A percentile compares a stretch with the other conserved stretches of the same genome.
Conservation (phyloP, 2,113 vertebrate species). For the Menidia beryllina region DNA sequence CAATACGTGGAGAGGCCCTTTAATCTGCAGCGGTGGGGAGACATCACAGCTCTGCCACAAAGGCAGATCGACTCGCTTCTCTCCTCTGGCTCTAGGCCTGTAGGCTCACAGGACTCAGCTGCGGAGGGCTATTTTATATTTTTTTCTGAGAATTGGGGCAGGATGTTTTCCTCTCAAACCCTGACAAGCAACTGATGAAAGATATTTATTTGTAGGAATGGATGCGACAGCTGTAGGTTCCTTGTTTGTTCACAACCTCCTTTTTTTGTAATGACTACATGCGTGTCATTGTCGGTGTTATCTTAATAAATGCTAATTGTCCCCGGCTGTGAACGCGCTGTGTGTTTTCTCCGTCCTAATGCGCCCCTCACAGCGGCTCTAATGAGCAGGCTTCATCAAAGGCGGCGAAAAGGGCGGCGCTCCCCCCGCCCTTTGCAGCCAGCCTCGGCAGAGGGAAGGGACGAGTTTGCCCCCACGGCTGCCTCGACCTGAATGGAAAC, state of each 20-base stretch:
- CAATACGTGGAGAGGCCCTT: slow-evolving; percentile 34
- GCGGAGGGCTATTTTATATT: slow-evolving; percentile 18
- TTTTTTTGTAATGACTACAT: not conserved
- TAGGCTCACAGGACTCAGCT: slow-evolving; percentile 27
- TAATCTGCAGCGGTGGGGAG: slow-evolving; percentile 45
- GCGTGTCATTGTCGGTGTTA: not conserved
- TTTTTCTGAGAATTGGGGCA: slow-evolving; percentile 4
- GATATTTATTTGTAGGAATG: not conserved
- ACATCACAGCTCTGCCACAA: slow-evolving; percentile 39
- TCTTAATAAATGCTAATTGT: slow-evolving; percentile 15
- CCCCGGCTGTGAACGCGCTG: slow-evolving; percentile 28
- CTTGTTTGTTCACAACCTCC: slow-evolving; percentile 6
- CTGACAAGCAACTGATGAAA: not conserved
- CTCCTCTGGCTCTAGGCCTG: slow-evolving; percentile 9
- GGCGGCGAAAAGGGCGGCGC: slow-evolving; percentile 53
- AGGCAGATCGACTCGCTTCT: slow-evolving; percentile 4
- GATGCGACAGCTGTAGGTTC: not conserved
- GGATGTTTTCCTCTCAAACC: not conserved
- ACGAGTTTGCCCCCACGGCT: slow-evolving; percentile 24
- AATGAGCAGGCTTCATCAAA: slow-evolving; percentile 69
- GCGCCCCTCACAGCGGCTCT: slow-evolving; percentile 55
- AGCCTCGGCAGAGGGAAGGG: slow-evolving; percentile 28
- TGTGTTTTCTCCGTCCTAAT: slow-evolving; percentile 43
- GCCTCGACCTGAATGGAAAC: slow-evolving; percentile 69
- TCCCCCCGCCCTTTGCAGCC: slow-evolving; percentile 35